Evolutionary conservation across 2,888 invertebrate species (phyloP).

Genomic region (Eremobia ochroleuca): DNA sequence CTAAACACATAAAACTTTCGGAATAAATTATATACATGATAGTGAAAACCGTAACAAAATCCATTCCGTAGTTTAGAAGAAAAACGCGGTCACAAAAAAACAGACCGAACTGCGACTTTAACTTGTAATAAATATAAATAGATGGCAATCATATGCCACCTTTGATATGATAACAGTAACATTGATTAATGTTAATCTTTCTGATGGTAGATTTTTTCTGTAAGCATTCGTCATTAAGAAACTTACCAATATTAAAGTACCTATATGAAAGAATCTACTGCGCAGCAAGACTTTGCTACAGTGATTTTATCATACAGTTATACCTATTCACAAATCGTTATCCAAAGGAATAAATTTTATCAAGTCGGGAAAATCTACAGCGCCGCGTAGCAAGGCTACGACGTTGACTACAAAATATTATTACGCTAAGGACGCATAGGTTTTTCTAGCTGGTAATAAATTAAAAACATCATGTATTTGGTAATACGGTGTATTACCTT

Average conservation of each 20-base stretch:
- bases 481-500: no score
- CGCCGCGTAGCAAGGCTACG: conserved; percentile 6
- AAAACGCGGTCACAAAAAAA: not conserved
- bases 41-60: not conserved
- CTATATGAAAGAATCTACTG: not conserved
- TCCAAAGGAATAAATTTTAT: not conserved
- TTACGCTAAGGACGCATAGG: not conserved
- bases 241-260: not conserved
- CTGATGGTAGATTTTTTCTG: not conserved
- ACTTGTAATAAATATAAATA: not conserved
- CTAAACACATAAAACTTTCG: not conserved
- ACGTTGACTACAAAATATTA: not conserved
- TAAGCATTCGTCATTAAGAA: not conserved
- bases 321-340: not conserved
- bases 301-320: not conserved
- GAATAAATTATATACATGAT: not conserved
- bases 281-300: not conserved
- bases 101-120: not conserved
- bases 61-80: not conserved
- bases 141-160: not conserved
- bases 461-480: no score
- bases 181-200: no score
- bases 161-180: not conserved
- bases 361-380: no score
- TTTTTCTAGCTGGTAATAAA: not conserved